Conservation (phyloP, 2,113 vertebrate genomes). For the Psittacara wagleri region DNA sequence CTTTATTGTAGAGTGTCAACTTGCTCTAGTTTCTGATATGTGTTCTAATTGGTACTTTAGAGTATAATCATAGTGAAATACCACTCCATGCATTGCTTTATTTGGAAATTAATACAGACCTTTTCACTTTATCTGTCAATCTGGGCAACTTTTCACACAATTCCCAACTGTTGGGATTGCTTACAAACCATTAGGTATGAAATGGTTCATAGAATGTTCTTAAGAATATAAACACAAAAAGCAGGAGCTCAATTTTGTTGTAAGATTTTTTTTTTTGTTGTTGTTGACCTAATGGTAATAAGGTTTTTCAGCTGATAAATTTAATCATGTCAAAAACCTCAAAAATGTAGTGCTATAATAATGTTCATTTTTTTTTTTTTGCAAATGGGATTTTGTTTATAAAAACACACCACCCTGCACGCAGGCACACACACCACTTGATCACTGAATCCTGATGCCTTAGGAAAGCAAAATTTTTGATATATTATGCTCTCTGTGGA, state of each 20-base stretch:
- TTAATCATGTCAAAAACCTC: not conserved
- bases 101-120: conserved; percentile 92
- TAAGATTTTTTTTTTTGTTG: not conserved
- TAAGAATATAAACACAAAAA: conserved; percentile 69
- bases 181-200: conserved; percentile 90
- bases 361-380: conserved; percentile 6
- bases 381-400: not conserved
- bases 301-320: conserved; percentile 48
- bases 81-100: conserved; percentile 90
- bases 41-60: conserved; percentile 97
- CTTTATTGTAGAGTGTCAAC: conserved; percentile 99
- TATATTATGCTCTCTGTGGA: not conserved
- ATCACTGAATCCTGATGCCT: not conserved
- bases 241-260: conserved; percentile 58
- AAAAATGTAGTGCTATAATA: not conserved
- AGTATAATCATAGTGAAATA: conserved; percentile 95
- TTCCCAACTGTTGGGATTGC: conserved; percentile 81
- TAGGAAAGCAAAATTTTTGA: not conserved
- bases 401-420: fast-evolving
- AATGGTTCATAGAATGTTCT: conserved; percentile 87
- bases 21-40: conserved; percentile 92
- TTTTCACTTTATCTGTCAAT: conserved; percentile 85
- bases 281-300: conserved; percentile 18
- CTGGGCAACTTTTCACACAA: conserved; percentile 84
- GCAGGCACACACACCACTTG: fast-evolving